Evolutionary conservation across 2,888 invertebrate species (phyloP).

Genomic region (Lepidochitona cinerea): DNA sequence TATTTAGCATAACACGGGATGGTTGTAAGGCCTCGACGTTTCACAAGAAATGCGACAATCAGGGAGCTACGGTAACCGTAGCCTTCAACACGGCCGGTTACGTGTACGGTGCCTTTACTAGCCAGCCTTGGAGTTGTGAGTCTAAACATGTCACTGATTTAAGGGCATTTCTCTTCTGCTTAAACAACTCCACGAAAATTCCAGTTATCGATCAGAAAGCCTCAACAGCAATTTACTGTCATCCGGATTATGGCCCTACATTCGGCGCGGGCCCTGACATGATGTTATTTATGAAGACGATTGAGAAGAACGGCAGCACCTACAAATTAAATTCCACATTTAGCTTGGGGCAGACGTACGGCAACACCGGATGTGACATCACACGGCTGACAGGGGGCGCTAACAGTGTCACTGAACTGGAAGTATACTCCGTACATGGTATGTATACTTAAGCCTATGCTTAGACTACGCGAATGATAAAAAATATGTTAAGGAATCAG

Average conservation of each 20-base stretch:
- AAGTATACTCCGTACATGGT: conserved; percentile 26
- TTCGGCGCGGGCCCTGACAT: conserved; percentile 25
- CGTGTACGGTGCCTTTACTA: conserved; percentile 38
- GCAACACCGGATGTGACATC: conserved; percentile 12
- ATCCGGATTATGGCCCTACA: conserved; percentile 18
- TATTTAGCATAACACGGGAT: conserved; percentile 35
- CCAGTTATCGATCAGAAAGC: conserved; percentile 9
- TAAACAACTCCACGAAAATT: conserved; percentile 23
- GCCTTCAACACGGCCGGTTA: conserved; percentile 35
- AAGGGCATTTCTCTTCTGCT: conserved; percentile 35
- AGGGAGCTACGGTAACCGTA: conserved; percentile 39
- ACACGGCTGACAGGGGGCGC: conserved; percentile 19
- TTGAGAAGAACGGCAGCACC: background rate
- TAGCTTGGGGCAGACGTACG: background rate
- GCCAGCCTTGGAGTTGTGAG: conserved; percentile 25
- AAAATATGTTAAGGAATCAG: too few species aligned
- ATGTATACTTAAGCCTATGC: background rate
- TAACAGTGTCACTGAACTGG: conserved; percentile 23
- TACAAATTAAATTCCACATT: background rate
- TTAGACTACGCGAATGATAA: too few species aligned
- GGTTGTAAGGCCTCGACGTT: conserved; percentile 32
- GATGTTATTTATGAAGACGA: conserved; percentile 8
- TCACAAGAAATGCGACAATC: conserved; percentile 39
- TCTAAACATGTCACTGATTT: conserved; percentile 19
- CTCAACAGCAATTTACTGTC: conserved; percentile 15